Conservation (phyloP, 1,140 invertebrate genomes). For the Zaprionus lachaisei region DNA sequence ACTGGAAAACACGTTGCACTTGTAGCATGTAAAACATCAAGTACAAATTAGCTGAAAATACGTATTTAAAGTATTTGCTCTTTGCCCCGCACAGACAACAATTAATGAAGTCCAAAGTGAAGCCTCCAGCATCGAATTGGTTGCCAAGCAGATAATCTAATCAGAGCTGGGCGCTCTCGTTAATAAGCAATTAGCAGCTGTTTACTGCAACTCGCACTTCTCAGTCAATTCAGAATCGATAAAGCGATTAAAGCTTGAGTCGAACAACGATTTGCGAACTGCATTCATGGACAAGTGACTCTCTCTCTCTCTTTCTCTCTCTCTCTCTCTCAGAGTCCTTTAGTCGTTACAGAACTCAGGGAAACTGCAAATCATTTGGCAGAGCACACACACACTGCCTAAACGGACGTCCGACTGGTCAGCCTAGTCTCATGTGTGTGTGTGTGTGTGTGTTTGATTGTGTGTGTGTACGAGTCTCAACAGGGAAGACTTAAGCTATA, state of each 20-base stretch:
- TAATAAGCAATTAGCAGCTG: slow-evolving; percentile 38
- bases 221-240: slow-evolving; percentile 5
- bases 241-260: neutral
- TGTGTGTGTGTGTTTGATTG: neutral
- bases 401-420: slow-evolving; percentile 1
- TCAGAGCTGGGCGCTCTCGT: slow-evolving; percentile 12
- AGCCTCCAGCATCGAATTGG: neutral
- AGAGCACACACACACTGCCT: slow-evolving; percentile 3
- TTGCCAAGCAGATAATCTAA: slow-evolving; percentile 1
- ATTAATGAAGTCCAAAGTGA: neutral
- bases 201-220: neutral
- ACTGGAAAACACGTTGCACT: slow-evolving; percentile 5
- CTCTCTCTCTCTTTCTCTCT: too few relatives aligned
- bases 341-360: neutral
- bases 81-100: neutral
- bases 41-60: slow-evolving; percentile 28
- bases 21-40: slow-evolving; percentile 31
- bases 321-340: neutral
- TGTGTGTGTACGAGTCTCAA: neutral
- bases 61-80: slow-evolving; percentile 21
- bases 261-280: neutral
- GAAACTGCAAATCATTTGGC: slow-evolving; percentile 19
- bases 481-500: slow-evolving; percentile 6
- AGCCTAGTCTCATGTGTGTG: neutral
- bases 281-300: slow-evolving; percentile 3